Evolutionary conservation across 2,888 invertebrate species (phyloP).

Genomic region (Rapana venosa): DNA sequence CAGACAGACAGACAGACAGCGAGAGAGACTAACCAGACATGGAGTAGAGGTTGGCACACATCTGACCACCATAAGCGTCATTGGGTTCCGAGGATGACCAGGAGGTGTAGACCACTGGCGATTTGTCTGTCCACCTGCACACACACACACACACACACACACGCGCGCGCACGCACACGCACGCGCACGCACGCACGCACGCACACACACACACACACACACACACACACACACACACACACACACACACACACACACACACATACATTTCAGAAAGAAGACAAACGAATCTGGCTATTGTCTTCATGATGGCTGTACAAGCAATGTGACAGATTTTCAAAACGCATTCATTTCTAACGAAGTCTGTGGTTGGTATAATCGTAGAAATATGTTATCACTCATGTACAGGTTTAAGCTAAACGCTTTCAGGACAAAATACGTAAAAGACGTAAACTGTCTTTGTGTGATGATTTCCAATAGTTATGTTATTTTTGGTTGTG

Average conservation of each 20-base stretch:
- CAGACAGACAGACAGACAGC: not conserved
- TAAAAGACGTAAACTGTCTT: too few species aligned
- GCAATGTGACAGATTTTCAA: too few species aligned
- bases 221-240: not conserved
- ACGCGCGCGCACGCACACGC: not conserved
- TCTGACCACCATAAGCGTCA: slow-evolving; percentile 64
- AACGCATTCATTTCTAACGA: too few species aligned
- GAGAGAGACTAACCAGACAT: slow-evolving; percentile 44
- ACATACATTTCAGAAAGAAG: too few species aligned
- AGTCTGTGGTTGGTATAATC: too few species aligned
- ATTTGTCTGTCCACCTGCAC: slow-evolving; percentile 67
- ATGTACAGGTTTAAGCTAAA: too few species aligned
- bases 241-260: not conserved
- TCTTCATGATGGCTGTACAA: too few species aligned
- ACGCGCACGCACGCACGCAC: not conserved
- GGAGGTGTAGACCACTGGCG: slow-evolving; percentile 56
- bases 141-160: not conserved
- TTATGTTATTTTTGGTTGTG: too few species aligned
- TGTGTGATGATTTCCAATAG: too few species aligned
- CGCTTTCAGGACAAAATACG: too few species aligned
- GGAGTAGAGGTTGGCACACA: slow-evolving; percentile 60
- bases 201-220: not conserved
- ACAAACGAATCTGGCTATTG: too few species aligned
- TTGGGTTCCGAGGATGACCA: slow-evolving; percentile 69
- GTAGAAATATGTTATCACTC: too few species aligned